These are phyloP conservation scores for Gandaritis pyraliata DNA, from an alignment of 2,888 invertebrate genomes.

Conservation along the genomic window DNA sequence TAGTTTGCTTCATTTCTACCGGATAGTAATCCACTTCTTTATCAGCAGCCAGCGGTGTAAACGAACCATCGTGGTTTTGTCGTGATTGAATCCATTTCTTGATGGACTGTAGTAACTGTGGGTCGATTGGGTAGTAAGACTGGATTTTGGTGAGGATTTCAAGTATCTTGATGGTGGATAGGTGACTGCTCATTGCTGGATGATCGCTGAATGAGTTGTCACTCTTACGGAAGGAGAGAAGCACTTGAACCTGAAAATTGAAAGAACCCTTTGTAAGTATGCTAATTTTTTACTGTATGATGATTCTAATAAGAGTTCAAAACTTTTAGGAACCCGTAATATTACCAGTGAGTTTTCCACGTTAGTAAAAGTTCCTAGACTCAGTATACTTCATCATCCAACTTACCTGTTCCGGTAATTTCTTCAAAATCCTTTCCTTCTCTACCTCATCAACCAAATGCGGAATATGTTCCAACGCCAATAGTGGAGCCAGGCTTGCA, in stretches of 20 bases:
- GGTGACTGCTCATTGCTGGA: constrained; percentile 85
- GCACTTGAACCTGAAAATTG: constrained; percentile 82
- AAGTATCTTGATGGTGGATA: constrained; percentile 84
- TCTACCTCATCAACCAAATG: constrained; percentile 80
- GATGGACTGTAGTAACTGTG: constrained; percentile 83
- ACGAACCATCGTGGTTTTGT: constrained; percentile 85
- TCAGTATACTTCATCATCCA: too few species aligned
- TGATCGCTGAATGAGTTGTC: constrained; percentile 88
- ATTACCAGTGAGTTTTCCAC: too few species aligned
- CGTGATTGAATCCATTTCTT: constrained; percentile 86
- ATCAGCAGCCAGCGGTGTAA: constrained; percentile 84
- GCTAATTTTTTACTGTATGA: too few species aligned
- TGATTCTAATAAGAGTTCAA: not conserved
- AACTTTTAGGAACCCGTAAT: not conserved
- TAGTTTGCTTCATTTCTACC: constrained; percentile 66
- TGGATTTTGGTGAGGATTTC: constrained; percentile 86
- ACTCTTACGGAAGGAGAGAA: constrained; percentile 85
- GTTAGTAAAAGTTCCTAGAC: too few species aligned
- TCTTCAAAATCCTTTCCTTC: constrained; percentile 77
- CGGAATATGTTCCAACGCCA: constrained; percentile 83
- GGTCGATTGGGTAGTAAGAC: constrained; percentile 85
- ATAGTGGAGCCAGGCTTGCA: constrained; percentile 83
- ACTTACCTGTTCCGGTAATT: constrained; percentile 82
- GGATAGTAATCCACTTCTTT: constrained; percentile 82
- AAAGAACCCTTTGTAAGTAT: not conserved